These are phyloP conservation scores for Rotaria sp. DNA, from an alignment of 2,888 invertebrate genomes.

Conservation along the genomic window DNA sequence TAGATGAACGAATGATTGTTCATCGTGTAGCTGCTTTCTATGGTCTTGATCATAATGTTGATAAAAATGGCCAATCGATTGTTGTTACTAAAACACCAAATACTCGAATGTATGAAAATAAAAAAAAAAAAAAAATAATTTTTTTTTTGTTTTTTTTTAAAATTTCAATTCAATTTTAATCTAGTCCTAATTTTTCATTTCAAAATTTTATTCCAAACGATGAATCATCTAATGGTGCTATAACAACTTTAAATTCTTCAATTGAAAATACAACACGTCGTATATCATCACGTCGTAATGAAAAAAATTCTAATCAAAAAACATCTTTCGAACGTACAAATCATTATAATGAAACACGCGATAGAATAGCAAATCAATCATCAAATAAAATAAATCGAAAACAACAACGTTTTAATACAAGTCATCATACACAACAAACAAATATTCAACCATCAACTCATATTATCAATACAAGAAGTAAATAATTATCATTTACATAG, in stretches of 20 bases:
- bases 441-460: not conserved
- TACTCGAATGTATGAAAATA: constrained; percentile 59
- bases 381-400: not conserved
- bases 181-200: not conserved
- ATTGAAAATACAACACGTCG: not conserved
- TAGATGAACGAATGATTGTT: constrained; percentile 70
- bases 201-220: not conserved
- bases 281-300: not conserved
- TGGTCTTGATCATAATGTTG: constrained; percentile 86
- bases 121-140: not conserved
- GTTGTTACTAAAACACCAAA: constrained; percentile 67
- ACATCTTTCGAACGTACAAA: not conserved
- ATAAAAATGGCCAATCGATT: constrained; percentile 70
- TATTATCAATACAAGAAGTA: not conserved
- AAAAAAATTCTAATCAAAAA: not conserved
- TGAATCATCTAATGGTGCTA: not conserved
- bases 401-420: not conserved
- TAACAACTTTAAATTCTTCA: not conserved
- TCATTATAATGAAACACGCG: not conserved
- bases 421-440: not conserved
- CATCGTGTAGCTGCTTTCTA: constrained; percentile 87
- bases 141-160: not conserved
- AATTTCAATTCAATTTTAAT: no score
- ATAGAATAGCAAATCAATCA: not conserved
- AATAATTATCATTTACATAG: not conserved